Conservation (phyloP, 2,888 invertebrate genomes). For the Drosophila longiperda region DNA sequence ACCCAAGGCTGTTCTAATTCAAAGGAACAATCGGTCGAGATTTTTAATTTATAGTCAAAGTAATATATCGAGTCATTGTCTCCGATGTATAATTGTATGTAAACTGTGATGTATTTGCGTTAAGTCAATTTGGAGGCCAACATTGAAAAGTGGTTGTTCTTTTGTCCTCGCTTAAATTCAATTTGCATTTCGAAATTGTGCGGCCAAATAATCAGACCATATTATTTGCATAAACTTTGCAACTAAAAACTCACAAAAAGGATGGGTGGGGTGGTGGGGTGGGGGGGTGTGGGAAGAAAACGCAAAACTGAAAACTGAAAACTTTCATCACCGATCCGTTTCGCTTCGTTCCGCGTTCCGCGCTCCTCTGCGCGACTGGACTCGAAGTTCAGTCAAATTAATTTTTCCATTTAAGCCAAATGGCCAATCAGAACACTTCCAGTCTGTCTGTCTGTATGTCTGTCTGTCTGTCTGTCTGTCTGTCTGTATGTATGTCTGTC, state of each 20-base stretch:
- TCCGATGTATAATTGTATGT: background rate
- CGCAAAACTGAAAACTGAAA: conserved; percentile 18
- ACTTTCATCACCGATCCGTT: conserved; percentile 19
- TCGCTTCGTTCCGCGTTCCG: conserved; percentile 1
- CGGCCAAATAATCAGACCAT: conserved; percentile 28
- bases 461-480: background rate
- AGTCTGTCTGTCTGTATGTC: background rate
- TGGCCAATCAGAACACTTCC: conserved; percentile 40
- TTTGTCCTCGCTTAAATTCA: conserved; percentile 12
- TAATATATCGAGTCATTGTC: background rate
- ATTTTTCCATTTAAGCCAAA: conserved; percentile 66
- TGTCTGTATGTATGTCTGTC: conserved; percentile 2
- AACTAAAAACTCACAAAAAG: conserved; percentile 9
- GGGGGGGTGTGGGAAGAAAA: background rate
- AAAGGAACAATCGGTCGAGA: background rate
- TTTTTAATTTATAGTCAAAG: background rate
- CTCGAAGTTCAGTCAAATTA: conserved; percentile 67
- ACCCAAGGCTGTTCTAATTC: background rate
- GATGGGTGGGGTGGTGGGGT: background rate
- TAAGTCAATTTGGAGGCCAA: background rate
- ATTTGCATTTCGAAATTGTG: conserved; percentile 14
- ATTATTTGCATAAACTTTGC: conserved; percentile 50
- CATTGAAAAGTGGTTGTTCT: background rate
- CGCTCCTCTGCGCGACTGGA: background rate
- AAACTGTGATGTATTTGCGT: background rate